These are phyloP conservation scores for Pelmatolapia mariae DNA, from an alignment of 2,113 vertebrate species.

Conservation along the genomic window DNA sequence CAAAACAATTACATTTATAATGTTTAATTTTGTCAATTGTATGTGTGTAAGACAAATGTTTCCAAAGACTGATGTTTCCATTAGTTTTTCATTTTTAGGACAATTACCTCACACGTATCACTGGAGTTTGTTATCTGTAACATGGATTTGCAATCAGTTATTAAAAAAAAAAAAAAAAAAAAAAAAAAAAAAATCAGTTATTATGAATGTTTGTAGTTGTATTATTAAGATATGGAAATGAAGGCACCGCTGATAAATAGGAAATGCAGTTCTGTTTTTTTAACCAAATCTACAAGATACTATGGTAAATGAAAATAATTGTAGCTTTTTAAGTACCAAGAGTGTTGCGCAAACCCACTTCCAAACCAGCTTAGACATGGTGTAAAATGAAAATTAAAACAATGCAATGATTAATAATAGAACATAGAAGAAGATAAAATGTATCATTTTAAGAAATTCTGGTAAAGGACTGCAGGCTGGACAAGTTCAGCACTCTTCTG, in stretches of 20 bases:
- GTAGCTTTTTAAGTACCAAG: background rate
- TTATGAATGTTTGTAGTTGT: background rate
- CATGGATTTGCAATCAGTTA: background rate
- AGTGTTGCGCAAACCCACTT: fast-evolving
- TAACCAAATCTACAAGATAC: background rate
- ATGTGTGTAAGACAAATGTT: background rate
- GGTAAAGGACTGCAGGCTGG: background rate
- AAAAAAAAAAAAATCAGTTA: no score
- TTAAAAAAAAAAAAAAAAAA: no score
- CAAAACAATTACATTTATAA: background rate
- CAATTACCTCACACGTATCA: background rate
- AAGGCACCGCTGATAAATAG: background rate
- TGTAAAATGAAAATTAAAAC: background rate
- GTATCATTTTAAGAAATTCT: background rate
- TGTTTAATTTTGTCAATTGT: background rate
- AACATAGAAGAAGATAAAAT: background rate
- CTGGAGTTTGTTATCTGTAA: background rate
- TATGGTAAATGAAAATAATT: background rate
- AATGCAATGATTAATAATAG: fast-evolving
- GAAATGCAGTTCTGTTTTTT: background rate
- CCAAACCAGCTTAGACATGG: background rate
- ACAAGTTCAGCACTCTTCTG: background rate
- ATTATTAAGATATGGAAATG: background rate
- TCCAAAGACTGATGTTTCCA: background rate
- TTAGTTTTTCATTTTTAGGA: background rate